Percentiles rank a stretch among this genome's conserved stretches.
phyloP scores from a whole-genome alignment of 2,797 vertebrate genomes.

The Hydrocynus forskahlii region DNA sequence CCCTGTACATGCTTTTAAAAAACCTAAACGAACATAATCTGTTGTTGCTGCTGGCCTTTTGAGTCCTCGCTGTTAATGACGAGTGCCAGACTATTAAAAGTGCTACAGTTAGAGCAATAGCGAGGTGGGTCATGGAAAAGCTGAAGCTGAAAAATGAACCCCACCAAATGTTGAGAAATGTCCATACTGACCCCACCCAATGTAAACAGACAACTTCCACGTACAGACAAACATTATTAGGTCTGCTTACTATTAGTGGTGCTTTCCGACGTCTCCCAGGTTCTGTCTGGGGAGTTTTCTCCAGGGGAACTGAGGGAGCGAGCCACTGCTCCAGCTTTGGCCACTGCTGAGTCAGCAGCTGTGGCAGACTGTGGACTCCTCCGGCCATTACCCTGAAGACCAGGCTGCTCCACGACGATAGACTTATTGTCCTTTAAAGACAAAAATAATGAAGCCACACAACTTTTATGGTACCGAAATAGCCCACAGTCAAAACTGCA shows the following conservation, averaged over 20 bases:
- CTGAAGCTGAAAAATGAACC: background rate
- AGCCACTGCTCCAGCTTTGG: conserved; percentile 77
- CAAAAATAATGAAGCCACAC: conserved; percentile 19
- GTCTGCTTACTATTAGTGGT: conserved; percentile 80
- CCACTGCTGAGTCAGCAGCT: conserved; percentile 78
- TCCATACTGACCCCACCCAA: background rate
- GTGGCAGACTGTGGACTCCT: conserved; percentile 75
- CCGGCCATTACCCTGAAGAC: conserved; percentile 82
- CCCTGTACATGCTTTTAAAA: too few relatives aligned
- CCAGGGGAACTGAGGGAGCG: conserved; percentile 82
- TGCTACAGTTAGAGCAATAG: background rate
- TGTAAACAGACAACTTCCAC: background rate
- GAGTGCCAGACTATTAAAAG: too few relatives aligned
- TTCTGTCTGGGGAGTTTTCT: conserved; percentile 90
- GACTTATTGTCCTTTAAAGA: conserved; percentile 86
- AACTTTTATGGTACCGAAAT: too few relatives aligned
- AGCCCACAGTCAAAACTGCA: background rate
- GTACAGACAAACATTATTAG: background rate
- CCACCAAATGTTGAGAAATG: background rate
- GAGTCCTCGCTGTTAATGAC: too few relatives aligned
- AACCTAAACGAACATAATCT: too few relatives aligned
- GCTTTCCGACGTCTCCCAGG: conserved; percentile 93
- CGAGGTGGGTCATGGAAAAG: background rate
- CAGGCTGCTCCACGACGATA: conserved; percentile 91
- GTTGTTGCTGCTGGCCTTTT: too few relatives aligned